A percentile compares a stretch with the other conserved stretches of the same genome.
phyloP scores from a whole-genome alignment of 2,113 vertebrate genomes.

The Lontra canadensis region DNA sequence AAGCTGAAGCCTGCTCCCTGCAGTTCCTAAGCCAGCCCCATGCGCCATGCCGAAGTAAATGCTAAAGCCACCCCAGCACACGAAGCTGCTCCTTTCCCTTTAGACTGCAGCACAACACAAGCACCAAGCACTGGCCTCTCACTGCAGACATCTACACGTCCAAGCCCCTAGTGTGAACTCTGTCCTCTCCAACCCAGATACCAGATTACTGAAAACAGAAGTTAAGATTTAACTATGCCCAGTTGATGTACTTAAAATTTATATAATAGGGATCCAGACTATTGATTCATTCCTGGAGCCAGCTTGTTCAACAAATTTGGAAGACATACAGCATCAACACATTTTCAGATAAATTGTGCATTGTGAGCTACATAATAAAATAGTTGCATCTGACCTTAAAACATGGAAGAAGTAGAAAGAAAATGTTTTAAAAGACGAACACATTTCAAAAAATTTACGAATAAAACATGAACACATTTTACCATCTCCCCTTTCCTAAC shows the following conservation, averaged over 20 bases:
- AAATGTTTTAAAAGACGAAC: not conserved
- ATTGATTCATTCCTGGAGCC: not conserved
- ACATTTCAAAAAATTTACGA: not conserved
- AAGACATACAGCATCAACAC: not conserved
- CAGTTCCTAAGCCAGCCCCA: not conserved
- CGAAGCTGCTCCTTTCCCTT: not conserved
- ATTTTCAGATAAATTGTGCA: not conserved
- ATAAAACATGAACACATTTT: not conserved
- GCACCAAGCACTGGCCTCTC: not conserved
- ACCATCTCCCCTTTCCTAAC: not conserved
- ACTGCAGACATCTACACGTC: not conserved
- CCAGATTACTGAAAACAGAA: not conserved
- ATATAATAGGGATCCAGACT: not conserved
- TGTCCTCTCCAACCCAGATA: not conserved
- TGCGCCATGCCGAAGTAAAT: rapidly evolving
- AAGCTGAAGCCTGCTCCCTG: not conserved
- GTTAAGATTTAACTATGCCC: not conserved
- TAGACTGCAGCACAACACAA: not conserved
- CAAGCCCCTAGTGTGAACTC: not conserved
- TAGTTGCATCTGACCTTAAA: not conserved
- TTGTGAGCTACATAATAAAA: not conserved
- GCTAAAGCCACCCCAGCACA: not conserved
- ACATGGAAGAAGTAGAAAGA: not conserved
- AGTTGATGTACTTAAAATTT: not conserved
- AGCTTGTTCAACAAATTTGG: not conserved